Conservation (phyloP, 2,888 invertebrate genomes). For the Vesta saturnalis region DNA sequence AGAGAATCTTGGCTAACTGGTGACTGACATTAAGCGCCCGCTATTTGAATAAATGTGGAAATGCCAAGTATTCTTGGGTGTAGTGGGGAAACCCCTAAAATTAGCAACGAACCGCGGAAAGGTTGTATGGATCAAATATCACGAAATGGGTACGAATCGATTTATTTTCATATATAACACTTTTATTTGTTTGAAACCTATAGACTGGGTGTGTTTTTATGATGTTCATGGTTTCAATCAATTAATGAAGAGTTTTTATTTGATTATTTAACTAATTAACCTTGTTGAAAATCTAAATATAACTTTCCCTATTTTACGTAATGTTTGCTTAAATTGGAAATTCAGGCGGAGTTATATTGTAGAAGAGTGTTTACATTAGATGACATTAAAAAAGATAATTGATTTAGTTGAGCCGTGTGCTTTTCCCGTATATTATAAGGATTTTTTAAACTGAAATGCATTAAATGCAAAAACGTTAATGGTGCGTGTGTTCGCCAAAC, state of each 20-base stretch:
- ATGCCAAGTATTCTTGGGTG: constrained; percentile 43
- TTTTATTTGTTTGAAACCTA: too few species aligned
- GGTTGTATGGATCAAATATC: constrained; percentile 33
- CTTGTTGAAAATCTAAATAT: constrained; percentile 31
- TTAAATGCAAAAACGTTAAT: constrained; percentile 4
- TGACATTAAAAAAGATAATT: constrained; percentile 26
- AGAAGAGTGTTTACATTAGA: constrained; percentile 23
- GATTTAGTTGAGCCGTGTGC: constrained; percentile 19
- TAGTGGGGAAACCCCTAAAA: constrained; percentile 25
- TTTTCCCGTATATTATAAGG: constrained; percentile 4
- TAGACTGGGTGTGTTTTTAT: too few species aligned
- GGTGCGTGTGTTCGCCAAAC: not conserved
- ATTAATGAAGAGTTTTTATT: constrained; percentile 18
- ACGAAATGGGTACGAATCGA: not conserved
- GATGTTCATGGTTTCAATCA: constrained; percentile 7
- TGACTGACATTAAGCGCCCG: constrained; percentile 44
- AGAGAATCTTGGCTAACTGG: constrained; percentile 21
- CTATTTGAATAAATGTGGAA: constrained; percentile 46
- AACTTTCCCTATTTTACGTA: constrained; percentile 23
- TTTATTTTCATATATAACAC: too few species aligned
- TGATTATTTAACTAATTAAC: constrained; percentile 32
- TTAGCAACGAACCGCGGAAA: constrained; percentile 30
- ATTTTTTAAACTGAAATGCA: not conserved
- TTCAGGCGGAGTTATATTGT: constrained; percentile 17
- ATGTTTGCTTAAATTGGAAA: constrained; percentile 28